These are phyloP conservation scores for Stegophylla sp. DNA, from an alignment of 2,888 invertebrate genomes.

Conservation along the genomic window DNA sequence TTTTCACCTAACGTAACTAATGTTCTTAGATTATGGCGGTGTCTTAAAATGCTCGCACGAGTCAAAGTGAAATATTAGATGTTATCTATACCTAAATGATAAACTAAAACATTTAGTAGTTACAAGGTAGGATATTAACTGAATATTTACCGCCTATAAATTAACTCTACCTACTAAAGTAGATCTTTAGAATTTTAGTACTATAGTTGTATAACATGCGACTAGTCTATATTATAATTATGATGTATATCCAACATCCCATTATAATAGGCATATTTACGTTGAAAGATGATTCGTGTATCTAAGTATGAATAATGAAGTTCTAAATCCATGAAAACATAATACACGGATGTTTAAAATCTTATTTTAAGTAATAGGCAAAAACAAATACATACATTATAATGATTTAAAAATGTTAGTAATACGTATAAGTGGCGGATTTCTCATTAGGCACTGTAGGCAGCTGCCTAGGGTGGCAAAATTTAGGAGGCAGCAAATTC, in stretches of 20 bases:
- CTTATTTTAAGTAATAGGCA: too few relatives aligned
- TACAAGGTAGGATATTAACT: neutral
- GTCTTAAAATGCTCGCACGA: conserved; percentile 27
- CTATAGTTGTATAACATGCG: neutral
- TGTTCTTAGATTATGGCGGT: conserved; percentile 1
- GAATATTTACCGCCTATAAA: conserved; percentile 40
- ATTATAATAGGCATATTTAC: conserved; percentile 1
- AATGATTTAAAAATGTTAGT: too few relatives aligned
- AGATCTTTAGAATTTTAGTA: conserved; percentile 29
- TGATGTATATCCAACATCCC: neutral
- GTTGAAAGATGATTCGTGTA: neutral
- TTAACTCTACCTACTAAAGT: conserved; percentile 23
- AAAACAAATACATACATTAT: too few relatives aligned
- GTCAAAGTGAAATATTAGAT: conserved; percentile 30
- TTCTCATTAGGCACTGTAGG: too few relatives aligned
- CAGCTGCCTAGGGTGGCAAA: too few relatives aligned
- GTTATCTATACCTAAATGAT: conserved; percentile 34
- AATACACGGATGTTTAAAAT: too few relatives aligned
- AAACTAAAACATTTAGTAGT: conserved; percentile 15
- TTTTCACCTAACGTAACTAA: conserved; percentile 35
- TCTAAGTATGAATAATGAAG: neutral
- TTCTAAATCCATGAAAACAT: neutral
- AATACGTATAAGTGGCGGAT: too few relatives aligned
- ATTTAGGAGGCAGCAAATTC: too few relatives aligned
- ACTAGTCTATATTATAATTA: neutral